Base-by-base conservation (phyloP, 2,888 invertebrate species). In the Stratiomys singularior region DNA sequence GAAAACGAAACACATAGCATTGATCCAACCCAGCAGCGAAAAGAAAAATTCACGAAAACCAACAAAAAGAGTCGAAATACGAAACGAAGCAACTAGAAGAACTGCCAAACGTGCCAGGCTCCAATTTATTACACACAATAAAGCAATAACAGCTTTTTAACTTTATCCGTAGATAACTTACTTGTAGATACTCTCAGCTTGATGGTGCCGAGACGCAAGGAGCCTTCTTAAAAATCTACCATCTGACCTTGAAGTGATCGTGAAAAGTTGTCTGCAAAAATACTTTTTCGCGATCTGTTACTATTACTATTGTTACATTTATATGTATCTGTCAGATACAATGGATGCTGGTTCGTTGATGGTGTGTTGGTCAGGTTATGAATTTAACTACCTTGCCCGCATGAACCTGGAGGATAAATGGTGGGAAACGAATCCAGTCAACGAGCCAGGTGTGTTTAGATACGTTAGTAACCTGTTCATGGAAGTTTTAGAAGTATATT, bases 181-280 rank as follows among this genome's bases (percentile, higher is more conserved):
- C n/a, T n/a, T n/a, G n/a, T n/a, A n/a, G n/a, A n/a, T 37, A 37
- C 37, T 3, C 37, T 28, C 44, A n/a, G 21, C 27, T 30, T 30
- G 30, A 13, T 52, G 15, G 52, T 4, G 52, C 52, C n/a, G 52
- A 18, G 52, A 9, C n/a, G 52, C 18, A 52, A 52, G 18, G 18
- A 1, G 25, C 15, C 21, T 15, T 25, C 23, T n/a, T 71, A 47
- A 23, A 37, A 74, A 58, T 74, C 74, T 60, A 44, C 74, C 30
- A 74, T 74, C 60, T 77, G 79, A 79, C 79, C 79, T 79, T 79
- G 79, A 77, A 79, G 76, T 78, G 79, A 77, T 79, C 79, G 72
- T 79, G 79, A 77, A 79, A 74, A 58, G 60, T 74, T 74, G 58
- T 58, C 74, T 74, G 74, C 74, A 74, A 44, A 72, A 74, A 37